phyloP scores from a whole-genome alignment of 2,797 vertebrate species.

The Hafferia zeledoni region DNA sequence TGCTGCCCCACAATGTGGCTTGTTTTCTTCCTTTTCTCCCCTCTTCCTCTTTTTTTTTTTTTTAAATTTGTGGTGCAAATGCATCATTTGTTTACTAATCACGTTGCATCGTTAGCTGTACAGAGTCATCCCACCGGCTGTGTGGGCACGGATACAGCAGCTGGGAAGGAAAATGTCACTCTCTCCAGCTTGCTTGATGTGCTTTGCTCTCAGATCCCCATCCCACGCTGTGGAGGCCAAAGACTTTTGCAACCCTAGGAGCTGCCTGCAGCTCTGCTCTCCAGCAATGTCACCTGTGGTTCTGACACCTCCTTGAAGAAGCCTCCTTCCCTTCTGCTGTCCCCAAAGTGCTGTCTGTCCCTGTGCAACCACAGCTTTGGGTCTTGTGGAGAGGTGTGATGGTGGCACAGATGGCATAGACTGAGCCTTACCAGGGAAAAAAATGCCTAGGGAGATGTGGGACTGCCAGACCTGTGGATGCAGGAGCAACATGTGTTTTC shows the following conservation, averaged over 20 bases:
- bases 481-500: neutral
- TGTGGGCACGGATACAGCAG: neutral
- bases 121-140: neutral
- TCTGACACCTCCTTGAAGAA: neutral
- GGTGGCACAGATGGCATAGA: constrained; percentile 15
- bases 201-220: neutral
- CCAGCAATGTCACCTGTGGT: neutral
- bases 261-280: neutral
- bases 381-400: constrained; percentile 14
- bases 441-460: neutral
- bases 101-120: neutral
- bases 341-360: neutral
- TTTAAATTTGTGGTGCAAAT: neutral
- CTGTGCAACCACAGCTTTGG: neutral
- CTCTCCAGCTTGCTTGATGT: neutral
- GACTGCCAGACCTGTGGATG: neutral
- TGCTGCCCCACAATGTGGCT: neutral
- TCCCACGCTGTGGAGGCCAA: neutral
- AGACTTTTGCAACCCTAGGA: neutral
- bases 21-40: neutral
- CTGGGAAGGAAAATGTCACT: neutral
- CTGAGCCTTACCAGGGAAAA: neutral
- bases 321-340: constrained; percentile 16
- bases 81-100: constrained; percentile 36
- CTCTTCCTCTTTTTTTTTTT: neutral